Evolutionary conservation across 2,888 invertebrate species (phyloP).

Genomic region (Xanthorhoe designata): DNA sequence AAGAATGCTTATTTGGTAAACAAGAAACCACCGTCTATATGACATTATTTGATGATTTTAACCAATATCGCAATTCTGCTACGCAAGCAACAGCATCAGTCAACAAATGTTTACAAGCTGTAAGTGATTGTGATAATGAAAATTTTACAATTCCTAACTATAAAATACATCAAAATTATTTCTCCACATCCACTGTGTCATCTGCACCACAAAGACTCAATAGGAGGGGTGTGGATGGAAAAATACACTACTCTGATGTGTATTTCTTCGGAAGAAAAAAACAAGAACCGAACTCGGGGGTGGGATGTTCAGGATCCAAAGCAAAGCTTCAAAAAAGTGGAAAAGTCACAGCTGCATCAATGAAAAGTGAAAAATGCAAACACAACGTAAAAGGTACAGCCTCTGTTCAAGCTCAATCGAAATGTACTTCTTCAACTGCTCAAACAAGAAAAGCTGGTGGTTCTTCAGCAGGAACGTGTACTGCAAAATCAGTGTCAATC

Average conservation of each 20-base stretch:
- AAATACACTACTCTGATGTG: constrained; percentile 56
- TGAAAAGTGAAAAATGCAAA: constrained; percentile 41
- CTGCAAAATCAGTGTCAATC: constrained; percentile 62
- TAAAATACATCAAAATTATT: constrained; percentile 44
- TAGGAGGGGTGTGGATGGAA: constrained; percentile 37
- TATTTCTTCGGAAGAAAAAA: constrained; percentile 70
- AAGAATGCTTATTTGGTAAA: constrained; percentile 30
- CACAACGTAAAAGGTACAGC: constrained; percentile 29
- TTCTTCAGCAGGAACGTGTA: constrained; percentile 50
- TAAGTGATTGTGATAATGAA: constrained; percentile 26
- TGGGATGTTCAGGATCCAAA: constrained; percentile 57
- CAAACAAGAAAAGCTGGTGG: constrained; percentile 53
- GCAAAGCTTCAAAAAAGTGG: constrained; percentile 41
- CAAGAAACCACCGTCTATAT: constrained; percentile 67
- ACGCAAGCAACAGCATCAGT: constrained; percentile 79
- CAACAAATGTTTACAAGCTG: constrained; percentile 77
- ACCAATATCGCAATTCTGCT: constrained; percentile 55
- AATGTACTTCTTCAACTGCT: constrained; percentile 41
- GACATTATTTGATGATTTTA: constrained; percentile 62
- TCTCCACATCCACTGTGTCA: constrained; percentile 50
- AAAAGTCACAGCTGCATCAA: constrained; percentile 28
- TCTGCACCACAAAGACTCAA: constrained; percentile 39
- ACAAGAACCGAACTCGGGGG: constrained; percentile 57
- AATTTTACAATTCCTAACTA: constrained; percentile 26
- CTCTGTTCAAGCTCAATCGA: constrained; percentile 44